These are phyloP conservation scores for Holotrichia oblita DNA, from an alignment of 1,140 invertebrate genomes.

Conservation along the genomic window DNA sequence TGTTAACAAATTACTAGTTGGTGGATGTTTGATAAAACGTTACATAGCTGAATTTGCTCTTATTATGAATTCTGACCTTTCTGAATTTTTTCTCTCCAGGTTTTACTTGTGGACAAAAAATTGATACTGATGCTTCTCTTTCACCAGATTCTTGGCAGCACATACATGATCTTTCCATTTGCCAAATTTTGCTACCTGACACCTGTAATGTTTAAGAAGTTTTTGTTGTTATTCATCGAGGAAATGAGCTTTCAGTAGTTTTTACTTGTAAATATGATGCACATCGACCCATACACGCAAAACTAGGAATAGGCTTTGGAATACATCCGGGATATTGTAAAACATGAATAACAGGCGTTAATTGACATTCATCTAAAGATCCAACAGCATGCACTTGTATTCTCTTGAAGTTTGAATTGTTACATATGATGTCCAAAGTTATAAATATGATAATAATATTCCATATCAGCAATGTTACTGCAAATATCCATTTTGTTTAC, in stretches of 20 bases:
- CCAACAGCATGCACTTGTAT: slow-evolving; percentile 57
- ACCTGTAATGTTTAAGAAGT: slow-evolving; percentile 75
- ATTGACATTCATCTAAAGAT: slow-evolving; percentile 83
- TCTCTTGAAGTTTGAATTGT: slow-evolving; percentile 54
- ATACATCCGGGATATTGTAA: slow-evolving; percentile 91
- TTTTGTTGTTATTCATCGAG: too few relatives aligned
- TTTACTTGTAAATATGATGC: slow-evolving; percentile 90
- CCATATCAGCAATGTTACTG: slow-evolving; percentile 46
- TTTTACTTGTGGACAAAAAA: slow-evolving; percentile 90
- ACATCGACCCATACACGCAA: slow-evolving; percentile 90
- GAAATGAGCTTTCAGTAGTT: background rate
- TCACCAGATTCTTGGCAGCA: slow-evolving; percentile 95
- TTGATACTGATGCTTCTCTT: slow-evolving; percentile 85
- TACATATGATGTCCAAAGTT: slow-evolving; percentile 55
- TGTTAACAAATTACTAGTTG: background rate
- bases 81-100: slow-evolving; percentile 85
- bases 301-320: slow-evolving; percentile 92
- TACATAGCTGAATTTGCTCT: background rate
- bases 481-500: background rate
- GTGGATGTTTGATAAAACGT: background rate
- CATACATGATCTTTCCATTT: slow-evolving; percentile 94
- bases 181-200: slow-evolving; percentile 95
- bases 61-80: slow-evolving; percentile 69
- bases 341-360: slow-evolving; percentile 91
- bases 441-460: slow-evolving; percentile 47